Evolutionary conservation across 2,797 vertebrate genomes (phyloP).

Genomic region (Anableps anableps): DNA sequence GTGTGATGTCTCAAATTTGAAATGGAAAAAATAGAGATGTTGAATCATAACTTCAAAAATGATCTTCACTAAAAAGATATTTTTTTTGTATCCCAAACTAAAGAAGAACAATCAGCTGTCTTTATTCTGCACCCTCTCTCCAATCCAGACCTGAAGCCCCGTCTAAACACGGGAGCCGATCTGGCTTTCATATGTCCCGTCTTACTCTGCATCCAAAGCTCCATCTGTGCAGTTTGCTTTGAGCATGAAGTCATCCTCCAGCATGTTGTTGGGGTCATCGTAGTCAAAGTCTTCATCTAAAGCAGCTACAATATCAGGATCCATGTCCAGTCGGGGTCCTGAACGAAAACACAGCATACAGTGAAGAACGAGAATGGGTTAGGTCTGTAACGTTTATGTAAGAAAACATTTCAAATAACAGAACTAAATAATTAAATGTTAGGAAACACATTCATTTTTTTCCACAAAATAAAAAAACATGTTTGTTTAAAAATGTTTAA

Average conservation of each 20-base stretch:
- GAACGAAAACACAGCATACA: not conserved
- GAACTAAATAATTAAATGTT: not conserved
- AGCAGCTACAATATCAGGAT: constrained; percentile 95
- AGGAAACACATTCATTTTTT: not conserved
- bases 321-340: constrained; percentile 95
- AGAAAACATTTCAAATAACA: no score
- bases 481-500: not conserved
- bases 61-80: not conserved
- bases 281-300: constrained; percentile 97
- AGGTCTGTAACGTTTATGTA: not conserved
- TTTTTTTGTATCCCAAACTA: not conserved
- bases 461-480: not conserved
- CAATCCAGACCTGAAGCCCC: not conserved
- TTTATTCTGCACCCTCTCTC: not conserved
- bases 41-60: not conserved
- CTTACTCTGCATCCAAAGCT: constrained; percentile 64
- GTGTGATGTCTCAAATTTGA: not conserved
- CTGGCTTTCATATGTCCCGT: not conserved
- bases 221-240: constrained; percentile 82
- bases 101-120: not conserved
- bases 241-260: constrained; percentile 94
- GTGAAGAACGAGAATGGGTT: not conserved
- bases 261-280: constrained; percentile 89
- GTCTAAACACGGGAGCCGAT: not conserved
- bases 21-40: not conserved